These are phyloP conservation scores for Romanogobio albipinnatus DNA, from an alignment of 2,113 vertebrate species.

Conservation along the genomic window DNA sequence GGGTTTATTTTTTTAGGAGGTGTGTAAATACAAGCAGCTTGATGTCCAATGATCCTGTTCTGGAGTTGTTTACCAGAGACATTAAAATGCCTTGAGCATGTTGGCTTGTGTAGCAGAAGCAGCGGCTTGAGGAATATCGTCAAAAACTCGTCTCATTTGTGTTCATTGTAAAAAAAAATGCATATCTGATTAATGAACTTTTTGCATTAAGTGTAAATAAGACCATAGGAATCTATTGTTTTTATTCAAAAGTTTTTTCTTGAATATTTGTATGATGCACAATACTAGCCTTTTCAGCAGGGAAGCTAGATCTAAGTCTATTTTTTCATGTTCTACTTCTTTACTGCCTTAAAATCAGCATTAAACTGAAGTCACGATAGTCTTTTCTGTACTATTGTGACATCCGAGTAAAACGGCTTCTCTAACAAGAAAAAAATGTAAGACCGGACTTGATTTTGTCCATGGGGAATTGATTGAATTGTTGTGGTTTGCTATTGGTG, in stretches of 20 bases:
- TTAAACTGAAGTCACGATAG: too few relatives aligned
- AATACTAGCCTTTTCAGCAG: neutral
- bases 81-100: neutral
- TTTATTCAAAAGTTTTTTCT: neutral
- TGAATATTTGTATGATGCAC: neutral
- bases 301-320: neutral
- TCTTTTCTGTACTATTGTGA: too few relatives aligned
- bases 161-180: neutral
- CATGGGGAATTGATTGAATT: too few relatives aligned
- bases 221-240: neutral
- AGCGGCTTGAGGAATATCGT: neutral
- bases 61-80: neutral
- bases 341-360: too few relatives aligned
- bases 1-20: neutral
- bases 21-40: constrained; percentile 7
- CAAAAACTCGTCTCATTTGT: neutral
- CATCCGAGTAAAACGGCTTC: too few relatives aligned
- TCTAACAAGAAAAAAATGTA: too few relatives aligned
- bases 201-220: neutral
- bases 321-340: neutral
- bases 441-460: too few relatives aligned
- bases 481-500: too few relatives aligned
- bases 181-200: neutral
- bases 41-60: neutral
- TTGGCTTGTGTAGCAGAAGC: neutral